Evolutionary conservation across 1,140 invertebrate genomes (phyloP).

Genomic region (Cydia pomonella): DNA sequence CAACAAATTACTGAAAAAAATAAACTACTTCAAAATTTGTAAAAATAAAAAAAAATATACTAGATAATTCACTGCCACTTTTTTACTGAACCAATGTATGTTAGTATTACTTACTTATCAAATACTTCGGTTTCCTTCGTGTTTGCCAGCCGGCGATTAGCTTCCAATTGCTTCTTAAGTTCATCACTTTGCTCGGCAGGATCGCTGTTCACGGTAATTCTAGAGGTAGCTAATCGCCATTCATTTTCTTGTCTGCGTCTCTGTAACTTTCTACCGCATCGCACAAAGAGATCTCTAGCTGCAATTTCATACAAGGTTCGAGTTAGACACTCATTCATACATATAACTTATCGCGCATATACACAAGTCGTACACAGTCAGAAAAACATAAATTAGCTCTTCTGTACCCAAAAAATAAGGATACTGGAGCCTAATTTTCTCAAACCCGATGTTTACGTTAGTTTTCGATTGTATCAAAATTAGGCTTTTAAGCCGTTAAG

Average conservation of each 20-base stretch:
- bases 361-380: too few relatives aligned
- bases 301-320: conserved; percentile 37
- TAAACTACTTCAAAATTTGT: too few relatives aligned
- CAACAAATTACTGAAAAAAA: too few relatives aligned
- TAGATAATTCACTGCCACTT: too few relatives aligned
- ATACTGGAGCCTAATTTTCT: too few relatives aligned
- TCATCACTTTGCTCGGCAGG: conserved; percentile 58
- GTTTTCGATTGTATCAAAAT: too few relatives aligned
- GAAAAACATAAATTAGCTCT: too few relatives aligned
- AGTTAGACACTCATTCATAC: background rate
- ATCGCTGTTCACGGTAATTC: conserved; percentile 54
- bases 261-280: conserved; percentile 76
- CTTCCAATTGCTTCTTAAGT: conserved; percentile 55
- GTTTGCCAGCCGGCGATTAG: conserved; percentile 56
- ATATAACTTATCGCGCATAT: background rate
- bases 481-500: too few relatives aligned
- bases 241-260: conserved; percentile 74
- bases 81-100: too few relatives aligned
- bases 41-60: too few relatives aligned
- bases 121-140: conserved; percentile 64
- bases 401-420: too few relatives aligned
- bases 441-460: too few relatives aligned
- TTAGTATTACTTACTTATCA: conserved; percentile 47
- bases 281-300: conserved; percentile 70
- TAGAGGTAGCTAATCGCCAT: conserved; percentile 67